Evolutionary conservation across 2,888 invertebrate species (phyloP).

Genomic region (Drosophila anceps): DNA sequence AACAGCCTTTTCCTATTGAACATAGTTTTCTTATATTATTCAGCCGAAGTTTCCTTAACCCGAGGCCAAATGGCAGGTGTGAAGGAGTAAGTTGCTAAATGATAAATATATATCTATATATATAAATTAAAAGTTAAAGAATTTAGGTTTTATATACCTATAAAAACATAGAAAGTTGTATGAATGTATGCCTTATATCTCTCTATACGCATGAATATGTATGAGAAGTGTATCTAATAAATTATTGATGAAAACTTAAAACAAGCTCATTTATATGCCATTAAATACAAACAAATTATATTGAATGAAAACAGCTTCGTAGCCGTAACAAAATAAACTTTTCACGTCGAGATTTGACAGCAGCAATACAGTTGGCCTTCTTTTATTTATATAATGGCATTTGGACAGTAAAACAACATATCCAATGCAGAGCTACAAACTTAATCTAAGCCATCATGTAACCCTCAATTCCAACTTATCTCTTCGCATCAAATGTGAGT

Average conservation of each 20-base stretch:
- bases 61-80: not conserved
- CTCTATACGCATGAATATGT: not conserved
- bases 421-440: conserved; percentile 26
- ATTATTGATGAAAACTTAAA: not conserved
- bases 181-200: not conserved
- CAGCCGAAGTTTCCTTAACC: not conserved
- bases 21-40: not conserved
- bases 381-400: conserved; percentile 2
- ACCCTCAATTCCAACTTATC: conserved; percentile 28
- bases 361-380: not conserved
- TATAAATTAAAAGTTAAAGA: not conserved
- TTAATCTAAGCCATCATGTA: conserved; percentile 37
- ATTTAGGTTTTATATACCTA: not conserved
- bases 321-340: not conserved
- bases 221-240: not conserved
- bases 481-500: conserved; percentile 2
- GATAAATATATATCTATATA: not conserved
- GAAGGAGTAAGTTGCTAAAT: not conserved
- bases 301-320: not conserved
- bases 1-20: not conserved
- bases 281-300: not conserved
- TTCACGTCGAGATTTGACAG: conserved; percentile 25
- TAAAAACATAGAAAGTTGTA: too few relatives aligned
- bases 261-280: not conserved
- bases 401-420: conserved; percentile 26